These are phyloP conservation scores for Oriolus oriolus DNA, from an alignment of 2,113 vertebrate species.

Conservation along the genomic window DNA sequence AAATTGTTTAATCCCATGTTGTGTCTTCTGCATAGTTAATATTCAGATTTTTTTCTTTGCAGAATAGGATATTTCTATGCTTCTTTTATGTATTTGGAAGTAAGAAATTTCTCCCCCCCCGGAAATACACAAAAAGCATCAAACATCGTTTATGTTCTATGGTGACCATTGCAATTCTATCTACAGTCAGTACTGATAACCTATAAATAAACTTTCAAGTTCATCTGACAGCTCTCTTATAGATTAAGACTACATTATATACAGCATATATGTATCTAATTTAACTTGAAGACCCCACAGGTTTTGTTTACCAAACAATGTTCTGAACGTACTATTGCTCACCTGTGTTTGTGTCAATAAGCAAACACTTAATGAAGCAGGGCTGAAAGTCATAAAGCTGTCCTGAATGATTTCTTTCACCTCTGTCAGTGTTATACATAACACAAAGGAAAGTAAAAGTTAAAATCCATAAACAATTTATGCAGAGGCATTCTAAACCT, in stretches of 20 bases:
- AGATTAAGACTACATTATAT: not conserved
- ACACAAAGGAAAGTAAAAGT: not conserved
- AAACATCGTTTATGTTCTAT: not conserved
- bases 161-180: not conserved
- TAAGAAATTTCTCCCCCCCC: not conserved
- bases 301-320: not conserved
- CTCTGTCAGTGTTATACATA: not conserved
- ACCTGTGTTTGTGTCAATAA: not conserved
- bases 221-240: not conserved
- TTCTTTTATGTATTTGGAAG: not conserved
- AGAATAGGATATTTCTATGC: not conserved
- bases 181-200: not conserved
- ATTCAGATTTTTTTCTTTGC: not conserved
- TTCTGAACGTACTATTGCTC: not conserved
- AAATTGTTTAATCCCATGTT: not conserved
- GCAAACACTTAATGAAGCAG: not conserved
- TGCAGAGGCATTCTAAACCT: not conserved
- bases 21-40: not conserved
- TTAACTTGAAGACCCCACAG: not conserved
- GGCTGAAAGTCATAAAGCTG: not conserved
- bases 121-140: not conserved
- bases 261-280: not conserved
- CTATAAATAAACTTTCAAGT: not conserved
- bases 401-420: not conserved
- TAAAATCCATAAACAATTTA: not conserved